Evolutionary conservation across 2,888 invertebrate species (phyloP), one percentile per base, ranked within the genome.

Genomic region (Siphonodentalium dalli): DNA sequence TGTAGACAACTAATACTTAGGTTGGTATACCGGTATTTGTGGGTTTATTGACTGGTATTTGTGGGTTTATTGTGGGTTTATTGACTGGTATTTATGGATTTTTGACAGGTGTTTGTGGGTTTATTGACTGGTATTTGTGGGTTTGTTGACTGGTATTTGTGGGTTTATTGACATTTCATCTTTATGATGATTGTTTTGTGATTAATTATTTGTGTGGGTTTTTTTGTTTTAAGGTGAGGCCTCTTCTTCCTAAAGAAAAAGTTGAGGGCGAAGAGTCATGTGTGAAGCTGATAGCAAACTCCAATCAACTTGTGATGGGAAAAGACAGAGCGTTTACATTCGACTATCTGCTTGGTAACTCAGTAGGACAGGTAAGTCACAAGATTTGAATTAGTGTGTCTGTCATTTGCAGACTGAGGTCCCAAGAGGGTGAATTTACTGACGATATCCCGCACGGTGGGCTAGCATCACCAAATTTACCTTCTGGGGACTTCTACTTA

Each of bases 321-420:
- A 83, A 84, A 7, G 89, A 89, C 39, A 87, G 90, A 62, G 85
- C 88, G 0, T 95, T 92, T 68, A 90, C 92, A 0, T 95, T 88
- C 75, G 93, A 94, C 82, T 86, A 89, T 84, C 91, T 92, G 0
- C 90, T 92, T 65, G 85, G 88, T 29, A 85, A 87, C 42, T 85
- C 86, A 28, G 85, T 88, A 1, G 84, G 84, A 0, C 93, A 94
- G 75, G 86, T 87, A 54, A n/a, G n/a, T n/a, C n/a, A n/a, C n/a
- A n/a, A n/a, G n/a, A n/a, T n/a, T n/a, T n/a, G n/a, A n/a, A n/a
- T n/a, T n/a, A n/a, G n/a, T n/a, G n/a, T n/a, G n/a, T n/a, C n/a
- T n/a, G n/a, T n/a, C n/a, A n/a, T n/a, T n/a, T n/a, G n/a, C n/a
- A n/a, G n/a, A n/a, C n/a, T n/a, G n/a, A n/a, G n/a, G n/a, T n/a